These are phyloP conservation scores for Sebastes taczanowskii DNA, from an alignment of 2,797 vertebrate genomes.

Conservation along the genomic window DNA sequence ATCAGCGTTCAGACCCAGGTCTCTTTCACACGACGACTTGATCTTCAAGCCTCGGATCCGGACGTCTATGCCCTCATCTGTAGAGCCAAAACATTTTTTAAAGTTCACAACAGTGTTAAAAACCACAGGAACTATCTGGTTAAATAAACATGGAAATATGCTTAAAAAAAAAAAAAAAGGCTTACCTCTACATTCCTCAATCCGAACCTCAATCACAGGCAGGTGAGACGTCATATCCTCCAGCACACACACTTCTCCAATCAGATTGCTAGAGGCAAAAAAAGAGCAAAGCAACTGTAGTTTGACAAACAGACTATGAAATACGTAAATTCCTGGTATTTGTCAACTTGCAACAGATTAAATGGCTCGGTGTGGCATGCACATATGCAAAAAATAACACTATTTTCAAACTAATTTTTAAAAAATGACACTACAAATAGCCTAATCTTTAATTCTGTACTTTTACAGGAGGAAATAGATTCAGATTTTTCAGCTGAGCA, in stretches of 20 bases:
- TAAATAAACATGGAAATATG: neutral
- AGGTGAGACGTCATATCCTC: constrained; percentile 95
- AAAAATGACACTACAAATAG: neutral
- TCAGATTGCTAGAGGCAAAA: constrained; percentile 85
- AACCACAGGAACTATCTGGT: neutral
- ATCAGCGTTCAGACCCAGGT: constrained; percentile 93
- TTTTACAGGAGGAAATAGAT: neutral
- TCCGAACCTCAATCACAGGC: constrained; percentile 93
- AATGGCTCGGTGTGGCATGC: neutral
- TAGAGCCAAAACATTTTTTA: neutral
- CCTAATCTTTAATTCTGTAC: neutral
- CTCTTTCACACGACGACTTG: constrained; percentile 93
- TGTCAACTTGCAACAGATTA: neutral
- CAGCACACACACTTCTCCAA: constrained; percentile 95
- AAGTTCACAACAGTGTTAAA: neutral
- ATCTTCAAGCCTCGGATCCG: constrained; percentile 96
- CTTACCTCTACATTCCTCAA: constrained; percentile 94
- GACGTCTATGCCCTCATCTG: constrained; percentile 97
- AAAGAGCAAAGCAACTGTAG: neutral
- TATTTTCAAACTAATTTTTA: neutral
- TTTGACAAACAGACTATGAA: neutral
- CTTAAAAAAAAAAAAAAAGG: neutral
- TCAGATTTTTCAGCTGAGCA: neutral
- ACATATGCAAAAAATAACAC: neutral
- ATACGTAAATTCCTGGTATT: neutral